Evolutionary conservation across 2,113 vertebrate species (phyloP).

Genomic region (Tricholaema leucomelas): DNA sequence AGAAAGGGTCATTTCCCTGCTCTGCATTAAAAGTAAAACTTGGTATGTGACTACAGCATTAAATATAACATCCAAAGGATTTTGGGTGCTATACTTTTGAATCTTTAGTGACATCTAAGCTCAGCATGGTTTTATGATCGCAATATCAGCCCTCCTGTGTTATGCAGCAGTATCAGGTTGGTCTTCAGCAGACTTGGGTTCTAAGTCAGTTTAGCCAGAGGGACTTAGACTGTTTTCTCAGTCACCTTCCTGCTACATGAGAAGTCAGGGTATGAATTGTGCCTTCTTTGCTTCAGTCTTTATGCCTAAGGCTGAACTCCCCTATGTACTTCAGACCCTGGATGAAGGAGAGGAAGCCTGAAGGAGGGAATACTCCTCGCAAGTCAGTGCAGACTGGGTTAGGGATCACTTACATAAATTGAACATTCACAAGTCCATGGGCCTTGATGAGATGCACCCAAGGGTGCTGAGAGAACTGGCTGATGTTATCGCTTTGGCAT

Average conservation of each 20-base stretch:
- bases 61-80: neutral
- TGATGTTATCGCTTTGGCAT: too few species aligned
- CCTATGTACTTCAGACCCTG: too few species aligned
- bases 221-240: neutral
- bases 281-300: too few species aligned
- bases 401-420: too few species aligned
- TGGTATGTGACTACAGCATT: neutral
- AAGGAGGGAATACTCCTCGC: too few species aligned
- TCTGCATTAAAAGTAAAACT: neutral
- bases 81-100: neutral
- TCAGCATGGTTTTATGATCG: neutral
- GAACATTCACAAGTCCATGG: too few species aligned
- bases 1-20: neutral
- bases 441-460: too few species aligned
- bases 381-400: too few species aligned
- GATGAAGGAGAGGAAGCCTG: too few species aligned
- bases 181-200: neutral
- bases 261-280: neutral
- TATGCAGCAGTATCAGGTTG: neutral
- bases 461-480: too few species aligned
- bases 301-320: too few species aligned
- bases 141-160: rapidly evolving
- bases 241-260: neutral
- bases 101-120: neutral
- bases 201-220: neutral